Conservation (phyloP, 2,797 vertebrate genomes). For the Taenioides sp. region DNA sequence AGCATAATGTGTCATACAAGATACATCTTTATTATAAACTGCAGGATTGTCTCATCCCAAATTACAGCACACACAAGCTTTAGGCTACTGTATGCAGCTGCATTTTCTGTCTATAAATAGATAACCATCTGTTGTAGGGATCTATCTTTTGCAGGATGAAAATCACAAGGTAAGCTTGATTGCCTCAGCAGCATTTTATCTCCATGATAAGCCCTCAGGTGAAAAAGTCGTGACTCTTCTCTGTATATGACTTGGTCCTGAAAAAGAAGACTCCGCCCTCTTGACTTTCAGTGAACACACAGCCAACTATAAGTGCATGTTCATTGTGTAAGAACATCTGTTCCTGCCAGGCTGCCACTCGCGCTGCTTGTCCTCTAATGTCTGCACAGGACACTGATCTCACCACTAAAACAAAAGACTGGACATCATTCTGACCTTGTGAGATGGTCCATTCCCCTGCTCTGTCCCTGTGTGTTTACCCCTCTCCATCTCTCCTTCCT, state of each 20-base stretch:
- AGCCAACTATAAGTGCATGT: conserved; percentile 44
- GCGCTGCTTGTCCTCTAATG: conserved; percentile 47
- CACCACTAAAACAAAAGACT: conserved; percentile 70
- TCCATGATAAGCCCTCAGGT: conserved; percentile 36
- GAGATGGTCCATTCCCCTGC: conserved; percentile 58
- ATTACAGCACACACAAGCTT: neutral
- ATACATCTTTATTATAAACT: neutral
- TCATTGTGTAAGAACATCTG: conserved; percentile 69
- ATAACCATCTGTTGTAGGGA: conserved; percentile 24
- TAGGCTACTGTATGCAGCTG: conserved; percentile 6
- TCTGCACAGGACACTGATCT: conserved; percentile 60
- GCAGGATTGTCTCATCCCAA: neutral
- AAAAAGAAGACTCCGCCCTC: conserved; percentile 39
- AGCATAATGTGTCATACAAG: neutral
- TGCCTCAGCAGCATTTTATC: conserved; percentile 46
- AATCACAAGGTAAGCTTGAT: conserved; percentile 33
- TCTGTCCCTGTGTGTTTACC: conserved; percentile 30
- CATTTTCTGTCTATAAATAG: conserved; percentile 30
- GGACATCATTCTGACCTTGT: conserved; percentile 74
- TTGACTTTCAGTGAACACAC: conserved; percentile 45
- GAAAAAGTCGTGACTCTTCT: conserved; percentile 13
- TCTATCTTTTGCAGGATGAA: conserved; percentile 31
- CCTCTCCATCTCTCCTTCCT: conserved; percentile 34
- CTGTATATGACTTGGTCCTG: conserved; percentile 45
- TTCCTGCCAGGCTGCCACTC: conserved; percentile 59